Percentiles rank a stretch among this genome's conserved stretches.
phyloP scores from a whole-genome alignment of 2,888 invertebrate species.

The Syritta pipiens region DNA sequence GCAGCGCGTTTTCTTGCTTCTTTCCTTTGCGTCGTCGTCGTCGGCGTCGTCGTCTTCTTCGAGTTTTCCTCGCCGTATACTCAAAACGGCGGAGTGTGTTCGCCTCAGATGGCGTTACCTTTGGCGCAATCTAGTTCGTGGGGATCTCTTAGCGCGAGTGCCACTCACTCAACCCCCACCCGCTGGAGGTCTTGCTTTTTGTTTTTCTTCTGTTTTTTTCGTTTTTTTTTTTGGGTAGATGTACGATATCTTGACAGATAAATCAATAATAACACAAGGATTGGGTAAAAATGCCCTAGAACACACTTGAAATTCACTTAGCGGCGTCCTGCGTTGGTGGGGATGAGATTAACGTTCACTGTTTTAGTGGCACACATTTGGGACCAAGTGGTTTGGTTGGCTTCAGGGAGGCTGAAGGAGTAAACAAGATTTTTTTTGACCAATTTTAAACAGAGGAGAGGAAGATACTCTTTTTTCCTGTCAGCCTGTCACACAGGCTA shows the following conservation, averaged over 20 bases:
- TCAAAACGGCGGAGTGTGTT: no score
- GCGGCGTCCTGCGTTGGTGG: no score
- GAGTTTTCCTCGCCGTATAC: slow-evolving; percentile 31
- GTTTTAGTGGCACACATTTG: no score
- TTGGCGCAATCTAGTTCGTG: slow-evolving; percentile 63
- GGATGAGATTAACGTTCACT: no score
- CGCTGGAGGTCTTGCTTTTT: slow-evolving; percentile 22
- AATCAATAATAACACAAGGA: slow-evolving; percentile 77
- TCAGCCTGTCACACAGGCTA: no score
- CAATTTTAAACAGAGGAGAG: no score
- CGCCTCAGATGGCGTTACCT: slow-evolving; percentile 63
- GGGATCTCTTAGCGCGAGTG: slow-evolving; percentile 54
- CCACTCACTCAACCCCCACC: slow-evolving; percentile 29
- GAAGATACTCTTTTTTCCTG: no score
- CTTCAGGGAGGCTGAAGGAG: no score
- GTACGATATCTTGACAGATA: slow-evolving; percentile 78
- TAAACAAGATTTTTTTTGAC: no score
- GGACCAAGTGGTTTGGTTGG: no score
- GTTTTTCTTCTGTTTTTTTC: slow-evolving; percentile 31
- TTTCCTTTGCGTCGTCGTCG: slow-evolving; percentile 14
- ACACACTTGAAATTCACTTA: no score
- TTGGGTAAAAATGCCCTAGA: slow-evolving; percentile 44
- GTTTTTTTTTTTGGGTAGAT: slow-evolving; percentile 67
- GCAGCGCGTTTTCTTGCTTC: slow-evolving; percentile 50
- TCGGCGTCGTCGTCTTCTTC: slow-evolving; percentile 13